phyloP scores from a whole-genome alignment of 2,113 vertebrate genomes.

The Helogale parvula region DNA sequence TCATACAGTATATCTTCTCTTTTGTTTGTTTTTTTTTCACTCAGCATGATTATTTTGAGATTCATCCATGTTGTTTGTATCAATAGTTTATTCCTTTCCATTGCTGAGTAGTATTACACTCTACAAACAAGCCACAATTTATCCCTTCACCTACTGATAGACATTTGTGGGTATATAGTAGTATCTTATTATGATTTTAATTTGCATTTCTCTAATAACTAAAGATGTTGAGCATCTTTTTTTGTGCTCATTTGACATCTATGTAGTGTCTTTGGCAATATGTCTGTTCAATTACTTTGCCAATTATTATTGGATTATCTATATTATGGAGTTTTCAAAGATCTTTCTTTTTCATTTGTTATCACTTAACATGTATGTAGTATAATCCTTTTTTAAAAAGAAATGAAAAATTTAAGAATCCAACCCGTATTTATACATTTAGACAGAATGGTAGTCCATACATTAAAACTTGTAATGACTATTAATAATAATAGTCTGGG shows the following conservation, averaged over 20 bases:
- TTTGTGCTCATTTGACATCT: constrained; percentile 28
- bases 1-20: background rate
- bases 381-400: background rate
- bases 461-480: background rate
- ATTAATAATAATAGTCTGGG: background rate
- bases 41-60: constrained; percentile 44
- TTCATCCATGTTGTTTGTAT: background rate
- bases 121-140: constrained; percentile 17
- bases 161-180: background rate
- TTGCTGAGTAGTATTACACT: background rate
- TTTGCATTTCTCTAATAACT: constrained; percentile 19
- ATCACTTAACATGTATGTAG: background rate
- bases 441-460: background rate
- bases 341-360: constrained; percentile 5
- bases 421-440: background rate
- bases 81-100: background rate
- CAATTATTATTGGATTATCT: background rate
- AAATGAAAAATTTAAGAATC: constrained; percentile 34
- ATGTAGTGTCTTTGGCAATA: background rate
- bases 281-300: background rate
- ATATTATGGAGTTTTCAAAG: background rate
- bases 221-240: background rate
- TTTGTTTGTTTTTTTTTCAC: constrained; percentile 29
- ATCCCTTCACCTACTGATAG: background rate
- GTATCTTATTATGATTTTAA: constrained; percentile 2